phyloP scores from a whole-genome alignment of 2,797 vertebrate genomes.

The Chiroxiphia lanceolata region DNA sequence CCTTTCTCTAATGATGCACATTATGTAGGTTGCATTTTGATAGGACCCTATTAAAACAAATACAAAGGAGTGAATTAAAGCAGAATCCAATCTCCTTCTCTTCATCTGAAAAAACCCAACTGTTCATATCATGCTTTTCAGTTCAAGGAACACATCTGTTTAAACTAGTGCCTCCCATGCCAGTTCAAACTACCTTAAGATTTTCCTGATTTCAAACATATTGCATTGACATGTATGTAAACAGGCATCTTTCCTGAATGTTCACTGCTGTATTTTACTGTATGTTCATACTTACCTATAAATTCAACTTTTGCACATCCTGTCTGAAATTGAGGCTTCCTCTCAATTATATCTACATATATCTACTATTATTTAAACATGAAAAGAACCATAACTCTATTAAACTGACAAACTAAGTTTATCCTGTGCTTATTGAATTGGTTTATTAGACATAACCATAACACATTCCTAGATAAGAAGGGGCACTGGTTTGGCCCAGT shows the following conservation, averaged over 20 bases:
- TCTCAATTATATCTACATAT: neutral
- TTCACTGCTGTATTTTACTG: neutral
- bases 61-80: neutral
- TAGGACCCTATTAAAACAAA: neutral
- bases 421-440: slow-evolving; percentile 44
- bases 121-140: neutral
- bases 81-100: neutral
- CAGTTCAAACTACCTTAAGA: neutral
- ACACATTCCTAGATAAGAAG: slow-evolving; percentile 68
- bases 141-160: neutral
- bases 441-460: slow-evolving; percentile 64
- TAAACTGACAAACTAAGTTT: slow-evolving; percentile 53
- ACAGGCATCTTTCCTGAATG: neutral
- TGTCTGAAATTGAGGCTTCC: neutral
- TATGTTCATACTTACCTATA: neutral
- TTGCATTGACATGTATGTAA: neutral
- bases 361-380: slow-evolving; percentile 24
- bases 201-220: neutral
- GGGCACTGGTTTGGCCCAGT: slow-evolving; percentile 22
- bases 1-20: neutral
- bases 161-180: neutral
- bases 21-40: neutral
- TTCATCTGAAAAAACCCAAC: neutral
- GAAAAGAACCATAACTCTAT: slow-evolving; percentile 19
- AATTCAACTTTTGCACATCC: neutral